Evolutionary conservation across 1,140 invertebrate species (phyloP), one percentile per base, ranked within the genome.

Genomic region (Ericerus pela): DNA sequence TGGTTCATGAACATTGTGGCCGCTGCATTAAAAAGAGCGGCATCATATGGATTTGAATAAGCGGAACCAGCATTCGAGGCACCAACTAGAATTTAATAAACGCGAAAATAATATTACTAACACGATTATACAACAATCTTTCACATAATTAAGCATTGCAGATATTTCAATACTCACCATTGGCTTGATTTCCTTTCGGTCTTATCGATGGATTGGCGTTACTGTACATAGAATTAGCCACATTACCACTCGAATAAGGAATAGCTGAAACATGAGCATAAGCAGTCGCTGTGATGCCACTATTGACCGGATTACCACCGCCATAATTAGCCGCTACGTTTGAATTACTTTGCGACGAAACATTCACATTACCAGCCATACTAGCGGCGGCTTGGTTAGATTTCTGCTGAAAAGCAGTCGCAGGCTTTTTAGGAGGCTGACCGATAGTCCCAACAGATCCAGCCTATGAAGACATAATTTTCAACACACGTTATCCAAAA

Each of bases 1-100:
- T 47, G 41, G 26, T 47, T 47, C 41, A 47, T 47, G 20, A 24
- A 47, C 41, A 47, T 47, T 5, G 41, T 31, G 37, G 53, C 29
- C n/a, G 53, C 53, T 20, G 53, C 53, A 54, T 36, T 54, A 20
- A 54, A 54, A 14, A 54, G 27, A 12, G 53, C 53, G 14, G 53
- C 31, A 16, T 54, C 53, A 22, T 54, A 54, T 2, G 41, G 41
- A 47, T 47, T 47, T 24, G 41, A 47, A 47, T 47, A 47, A 20
- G 10, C 16, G 20, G 41, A 10, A 8, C 20, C 20, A 20, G 41
- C 4, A 47, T 47, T 47, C 4, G 41, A 22, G 16, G 41, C 18
- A 14, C 20, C 14, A 22, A 5, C 41, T 47, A 47, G 2, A 47
- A 4, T n/a, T n/a, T n/a, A n/a, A n/a, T n/a, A n/a, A n/a, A n/a